phyloP scores from a whole-genome alignment of 2,888 invertebrate genomes.

The Deilephila elpenor region DNA sequence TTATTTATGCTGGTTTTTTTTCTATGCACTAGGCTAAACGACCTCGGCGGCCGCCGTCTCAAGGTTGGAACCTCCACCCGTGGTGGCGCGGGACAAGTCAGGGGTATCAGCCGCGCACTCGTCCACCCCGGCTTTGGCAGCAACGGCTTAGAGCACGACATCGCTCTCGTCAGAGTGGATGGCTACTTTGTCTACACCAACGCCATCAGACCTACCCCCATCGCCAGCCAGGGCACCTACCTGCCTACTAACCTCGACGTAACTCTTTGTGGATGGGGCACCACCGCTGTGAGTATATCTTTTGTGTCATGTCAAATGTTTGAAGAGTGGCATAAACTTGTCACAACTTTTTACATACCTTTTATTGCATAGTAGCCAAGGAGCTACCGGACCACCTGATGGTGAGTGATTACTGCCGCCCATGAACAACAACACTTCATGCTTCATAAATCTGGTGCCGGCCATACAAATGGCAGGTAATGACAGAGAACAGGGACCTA shows the following conservation, averaged over 20 bases:
- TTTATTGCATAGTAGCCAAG: too few species aligned
- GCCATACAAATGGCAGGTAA: too few species aligned
- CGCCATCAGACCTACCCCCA: conserved; percentile 35
- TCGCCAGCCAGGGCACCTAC: conserved; percentile 39
- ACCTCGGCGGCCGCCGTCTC: conserved; percentile 37
- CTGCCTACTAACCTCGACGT: conserved; percentile 38
- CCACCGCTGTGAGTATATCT: conserved; percentile 44
- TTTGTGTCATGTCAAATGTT: not conserved
- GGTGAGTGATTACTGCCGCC: too few species aligned
- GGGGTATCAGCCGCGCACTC: conserved; percentile 28
- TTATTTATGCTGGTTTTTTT: conserved; percentile 16
- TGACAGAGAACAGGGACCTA: too few species aligned
- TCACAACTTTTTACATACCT: too few species aligned
- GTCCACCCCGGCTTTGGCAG: conserved; percentile 40
- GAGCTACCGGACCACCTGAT: too few species aligned
- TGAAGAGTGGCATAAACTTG: too few species aligned
- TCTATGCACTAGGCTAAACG: conserved; percentile 33
- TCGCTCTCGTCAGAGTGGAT: conserved; percentile 38
- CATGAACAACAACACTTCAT: too few species aligned
- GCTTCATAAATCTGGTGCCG: too few species aligned
- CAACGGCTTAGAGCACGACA: conserved; percentile 38
- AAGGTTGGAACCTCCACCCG: conserved; percentile 45
- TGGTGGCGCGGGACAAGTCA: conserved; percentile 38
- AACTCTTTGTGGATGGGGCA: conserved; percentile 44
- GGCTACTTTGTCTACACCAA: conserved; percentile 32